A percentile compares a stretch with the other conserved stretches of the same genome.
These are phyloP conservation scores for Cladopsammia gracilis DNA, from an alignment of 64 coral and sea anemone species.

Conservation along the genomic window DNA sequence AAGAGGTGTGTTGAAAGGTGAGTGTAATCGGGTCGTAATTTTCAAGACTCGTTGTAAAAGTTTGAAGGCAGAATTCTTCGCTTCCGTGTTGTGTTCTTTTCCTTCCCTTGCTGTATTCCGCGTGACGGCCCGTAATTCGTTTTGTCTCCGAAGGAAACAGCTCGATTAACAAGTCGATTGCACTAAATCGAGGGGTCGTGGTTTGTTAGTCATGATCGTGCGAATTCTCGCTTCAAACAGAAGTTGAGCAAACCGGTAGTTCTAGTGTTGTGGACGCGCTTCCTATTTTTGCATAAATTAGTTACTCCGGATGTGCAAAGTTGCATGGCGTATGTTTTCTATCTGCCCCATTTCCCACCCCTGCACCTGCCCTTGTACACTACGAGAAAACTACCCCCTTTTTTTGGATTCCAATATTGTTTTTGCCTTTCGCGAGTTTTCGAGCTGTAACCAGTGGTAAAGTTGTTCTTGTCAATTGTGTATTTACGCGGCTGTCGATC, in stretches of 20 bases:
- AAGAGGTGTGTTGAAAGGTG: not conserved
- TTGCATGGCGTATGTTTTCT: constrained; percentile 30
- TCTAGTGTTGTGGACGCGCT: not conserved
- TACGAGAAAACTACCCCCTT: not conserved
- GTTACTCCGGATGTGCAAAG: constrained; percentile 45
- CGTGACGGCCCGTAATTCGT: not conserved
- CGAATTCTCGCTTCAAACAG: not conserved
- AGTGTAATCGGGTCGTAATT: not conserved
- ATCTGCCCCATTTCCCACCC: not conserved
- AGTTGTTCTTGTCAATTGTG: constrained; percentile 13
- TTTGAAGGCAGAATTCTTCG: constrained; percentile 12
- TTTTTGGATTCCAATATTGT: not conserved
- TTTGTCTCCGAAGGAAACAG: not conserved
- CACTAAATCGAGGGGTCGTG: not conserved
- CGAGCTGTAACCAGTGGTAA: not conserved
- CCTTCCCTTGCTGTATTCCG: not conserved
- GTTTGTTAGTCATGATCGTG: not conserved
- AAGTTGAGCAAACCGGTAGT: constrained; percentile 35
- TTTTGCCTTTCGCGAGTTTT: not conserved
- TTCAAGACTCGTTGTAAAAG: not conserved
- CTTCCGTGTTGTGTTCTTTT: constrained; percentile 55
- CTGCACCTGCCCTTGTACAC: not conserved
- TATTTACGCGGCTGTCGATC: not conserved
- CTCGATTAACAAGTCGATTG: not conserved
- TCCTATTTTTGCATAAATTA: constrained; percentile 51